Evolutionary conservation across 2,797 vertebrate species (phyloP), one percentile per base, ranked within the genome.

Genomic region (Catharus ustulatus): DNA sequence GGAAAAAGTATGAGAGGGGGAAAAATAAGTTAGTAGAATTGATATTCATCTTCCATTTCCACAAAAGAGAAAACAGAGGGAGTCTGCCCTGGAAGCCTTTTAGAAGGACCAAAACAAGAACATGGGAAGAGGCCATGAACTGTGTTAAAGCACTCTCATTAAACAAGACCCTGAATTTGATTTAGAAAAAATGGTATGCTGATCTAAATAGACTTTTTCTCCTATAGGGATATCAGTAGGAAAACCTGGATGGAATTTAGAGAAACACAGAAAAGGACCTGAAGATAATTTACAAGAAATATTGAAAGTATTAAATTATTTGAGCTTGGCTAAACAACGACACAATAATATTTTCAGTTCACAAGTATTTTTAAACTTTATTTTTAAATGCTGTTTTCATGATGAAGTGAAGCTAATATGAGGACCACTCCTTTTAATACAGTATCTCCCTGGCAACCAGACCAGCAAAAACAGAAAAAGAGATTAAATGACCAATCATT

Each of bases 311-410:
- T 74, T 89, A 74, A 79, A 93, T 92, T 73, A 74, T 90, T 94
- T 52, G 67, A 94, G 48, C 68, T 94, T 94, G 93, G 88, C 86
- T 95, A 93, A 94, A 84, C 77, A 93, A 69, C 11, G 30, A 84
- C 86, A 84, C 86, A 87, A 74, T 73, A 93, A 74, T 76, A 93
- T 89, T 90, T 95, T 84, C 45, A 64, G 59, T 76, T 79, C 55
- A 40, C 83, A 76, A 94, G 66, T 87, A 90, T 90, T 95, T 96
- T 96, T 91, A 90, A 91, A 86, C 77, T 86, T 89, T 84, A 91
- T 95, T 96, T 95, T 96, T 94, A 95, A 94, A 91, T 86, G 32
- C 29, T 93, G 51, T 88, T 96, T 96, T 91, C 85, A 93, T 3
- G 18, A 59, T 40, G 63, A 95, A 94, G 62, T 30, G 66, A 85